phyloP scores from a whole-genome alignment of 2,797 vertebrate species.

The Perodicticus potto region DNA sequence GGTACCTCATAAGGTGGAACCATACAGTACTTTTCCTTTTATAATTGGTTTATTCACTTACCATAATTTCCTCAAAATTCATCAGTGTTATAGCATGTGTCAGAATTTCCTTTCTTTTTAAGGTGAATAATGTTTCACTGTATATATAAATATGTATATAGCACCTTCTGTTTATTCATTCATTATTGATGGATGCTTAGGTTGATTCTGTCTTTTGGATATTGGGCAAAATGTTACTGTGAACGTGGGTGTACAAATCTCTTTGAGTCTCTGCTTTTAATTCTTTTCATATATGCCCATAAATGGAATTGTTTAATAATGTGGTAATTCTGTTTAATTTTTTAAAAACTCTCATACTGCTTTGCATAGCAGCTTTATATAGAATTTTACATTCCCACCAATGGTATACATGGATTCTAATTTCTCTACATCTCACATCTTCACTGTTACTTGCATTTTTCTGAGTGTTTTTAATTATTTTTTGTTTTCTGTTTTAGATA shows the following conservation, averaged over 20 bases:
- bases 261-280: background rate
- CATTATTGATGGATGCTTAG: background rate
- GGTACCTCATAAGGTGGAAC: background rate
- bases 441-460: background rate
- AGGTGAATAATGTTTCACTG: background rate
- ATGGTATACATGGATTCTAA: background rate
- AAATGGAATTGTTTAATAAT: background rate
- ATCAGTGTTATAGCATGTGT: background rate
- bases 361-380: background rate
- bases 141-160: background rate
- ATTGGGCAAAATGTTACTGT: background rate
- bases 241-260: background rate
- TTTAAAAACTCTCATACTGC: background rate
- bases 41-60: background rate
- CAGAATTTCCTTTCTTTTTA: conserved; percentile 13
- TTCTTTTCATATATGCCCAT: background rate
- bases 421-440: background rate
- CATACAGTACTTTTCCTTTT: background rate
- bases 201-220: background rate
- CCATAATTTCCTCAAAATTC: background rate
- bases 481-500: background rate
- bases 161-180: background rate
- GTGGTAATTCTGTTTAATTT: conserved; percentile 30
- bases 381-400: background rate
- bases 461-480: no score